A percentile compares a stretch with the other conserved stretches of the same genome.
Conservation (phyloP, 2,888 invertebrate genomes). For the Ophion ventricosus region DNA sequence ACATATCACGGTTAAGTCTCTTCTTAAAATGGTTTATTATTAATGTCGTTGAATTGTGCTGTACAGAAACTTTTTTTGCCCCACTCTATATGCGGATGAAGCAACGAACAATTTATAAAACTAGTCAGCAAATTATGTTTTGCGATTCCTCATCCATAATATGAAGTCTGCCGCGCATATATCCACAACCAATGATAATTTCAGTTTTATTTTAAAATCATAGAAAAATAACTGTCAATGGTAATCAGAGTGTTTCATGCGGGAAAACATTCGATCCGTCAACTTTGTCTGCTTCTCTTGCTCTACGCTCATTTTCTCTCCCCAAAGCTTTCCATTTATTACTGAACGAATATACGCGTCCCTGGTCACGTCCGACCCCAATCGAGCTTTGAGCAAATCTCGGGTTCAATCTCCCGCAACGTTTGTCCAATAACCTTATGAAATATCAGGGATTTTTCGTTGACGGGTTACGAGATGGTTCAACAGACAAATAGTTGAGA, state of each 20-base stretch:
- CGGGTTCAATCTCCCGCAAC: slow-evolving; percentile 30
- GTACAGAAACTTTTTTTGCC: too few relatives aligned
- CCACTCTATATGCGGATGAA: too few relatives aligned
- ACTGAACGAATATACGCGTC: slow-evolving; percentile 26
- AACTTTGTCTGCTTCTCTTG: background rate
- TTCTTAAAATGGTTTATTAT: too few relatives aligned
- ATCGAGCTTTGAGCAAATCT: slow-evolving; percentile 41
- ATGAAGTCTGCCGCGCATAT: background rate
- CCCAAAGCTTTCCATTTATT: slow-evolving; percentile 19
- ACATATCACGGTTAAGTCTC: too few relatives aligned
- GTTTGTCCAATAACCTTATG: slow-evolving; percentile 46
- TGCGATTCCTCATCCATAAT: too few relatives aligned
- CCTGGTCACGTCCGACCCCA: slow-evolving; percentile 44
- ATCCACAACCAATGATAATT: background rate
- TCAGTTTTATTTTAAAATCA: background rate
- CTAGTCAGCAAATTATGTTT: too few relatives aligned
- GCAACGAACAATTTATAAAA: too few relatives aligned
- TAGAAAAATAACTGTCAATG: background rate
- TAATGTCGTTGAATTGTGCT: too few relatives aligned
- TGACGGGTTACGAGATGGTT: slow-evolving; percentile 5
- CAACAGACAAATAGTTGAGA: slow-evolving; percentile 9
- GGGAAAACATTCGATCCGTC: background rate
- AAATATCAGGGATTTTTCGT: slow-evolving; percentile 17
- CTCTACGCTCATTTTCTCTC: slow-evolving; percentile 4
- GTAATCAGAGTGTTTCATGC: background rate